Percentiles rank a stretch among this genome's conserved stretches.
phyloP scores from a whole-genome alignment of 1,140 invertebrate genomes.

The Eriocheir sinensis region DNA sequence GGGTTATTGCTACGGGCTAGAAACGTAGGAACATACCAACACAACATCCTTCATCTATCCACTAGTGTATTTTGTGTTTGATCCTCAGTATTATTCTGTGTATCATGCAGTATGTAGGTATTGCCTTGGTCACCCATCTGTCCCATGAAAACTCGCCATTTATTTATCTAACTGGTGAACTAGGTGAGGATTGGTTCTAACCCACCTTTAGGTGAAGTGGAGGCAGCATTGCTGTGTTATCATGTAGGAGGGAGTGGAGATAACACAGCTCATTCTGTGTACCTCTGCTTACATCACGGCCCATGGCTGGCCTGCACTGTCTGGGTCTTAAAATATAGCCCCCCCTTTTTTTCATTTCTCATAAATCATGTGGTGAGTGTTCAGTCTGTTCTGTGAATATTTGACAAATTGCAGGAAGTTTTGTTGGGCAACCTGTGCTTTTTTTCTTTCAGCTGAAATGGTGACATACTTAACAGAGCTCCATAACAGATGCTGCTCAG shows the following conservation, averaged over 20 bases:
- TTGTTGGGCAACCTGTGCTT: background rate
- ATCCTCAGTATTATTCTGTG: slow-evolving; percentile 3
- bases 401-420: background rate
- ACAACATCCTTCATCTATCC: background rate
- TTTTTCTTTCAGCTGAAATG: background rate
- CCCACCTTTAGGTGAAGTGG: background rate
- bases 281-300: background rate
- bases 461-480: background rate
- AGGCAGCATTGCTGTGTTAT: background rate
- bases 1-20: background rate
- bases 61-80: background rate
- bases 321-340: too few relatives aligned
- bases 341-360: background rate
- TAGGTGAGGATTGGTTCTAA: background rate
- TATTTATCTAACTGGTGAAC: background rate
- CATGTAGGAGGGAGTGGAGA: too few relatives aligned
- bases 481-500: background rate
- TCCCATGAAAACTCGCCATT: background rate
- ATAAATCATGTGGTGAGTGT: background rate
- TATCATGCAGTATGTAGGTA: background rate
- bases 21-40: slow-evolving; percentile 26
- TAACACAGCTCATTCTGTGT: background rate
- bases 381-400: background rate
- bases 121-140: background rate
- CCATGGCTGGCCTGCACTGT: background rate